Conservation (phyloP, 2,888 invertebrate species). For the Liodrosophila aerea region DNA sequence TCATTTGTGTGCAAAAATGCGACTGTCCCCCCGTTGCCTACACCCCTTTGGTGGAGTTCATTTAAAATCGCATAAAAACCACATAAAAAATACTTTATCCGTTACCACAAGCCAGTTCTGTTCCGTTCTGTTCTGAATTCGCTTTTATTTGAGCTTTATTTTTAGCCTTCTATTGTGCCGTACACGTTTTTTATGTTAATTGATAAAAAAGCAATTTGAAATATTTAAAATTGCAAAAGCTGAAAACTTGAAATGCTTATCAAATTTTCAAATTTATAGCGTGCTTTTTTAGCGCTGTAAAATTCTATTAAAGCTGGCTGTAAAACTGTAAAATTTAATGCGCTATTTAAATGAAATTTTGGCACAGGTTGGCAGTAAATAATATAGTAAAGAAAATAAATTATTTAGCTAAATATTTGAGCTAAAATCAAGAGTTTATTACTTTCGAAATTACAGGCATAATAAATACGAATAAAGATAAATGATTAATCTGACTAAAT, state of each 20-base stretch:
- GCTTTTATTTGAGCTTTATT: slow-evolving; percentile 1
- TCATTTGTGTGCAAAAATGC: slow-evolving; percentile 38
- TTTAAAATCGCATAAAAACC: slow-evolving; percentile 67
- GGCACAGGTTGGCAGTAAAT: too few species aligned
- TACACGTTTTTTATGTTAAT: slow-evolving; percentile 59
- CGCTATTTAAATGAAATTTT: too few species aligned
- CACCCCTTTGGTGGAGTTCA: slow-evolving; percentile 29
- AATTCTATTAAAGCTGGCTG: too few species aligned
- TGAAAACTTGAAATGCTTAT: slow-evolving; percentile 45
- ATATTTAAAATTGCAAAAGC: slow-evolving; percentile 36
- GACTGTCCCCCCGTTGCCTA: not conserved
- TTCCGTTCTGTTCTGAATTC: slow-evolving; percentile 31
- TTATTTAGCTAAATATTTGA: too few species aligned
- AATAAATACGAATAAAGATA: too few species aligned
- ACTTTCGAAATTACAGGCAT: too few species aligned
- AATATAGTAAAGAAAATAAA: too few species aligned
- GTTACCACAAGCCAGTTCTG: slow-evolving; percentile 35
- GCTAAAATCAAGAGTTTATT: too few species aligned
- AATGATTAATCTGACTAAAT: too few species aligned
- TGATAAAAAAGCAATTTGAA: slow-evolving; percentile 41
- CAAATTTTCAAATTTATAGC: slow-evolving; percentile 2
- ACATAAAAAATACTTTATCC: slow-evolving; percentile 26
- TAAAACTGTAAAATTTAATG: too few species aligned
- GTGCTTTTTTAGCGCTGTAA: too few species aligned
- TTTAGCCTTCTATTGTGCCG: slow-evolving; percentile 1